A percentile compares a stretch with the other conserved stretches of the same genome.
phyloP scores from a whole-genome alignment of 2,888 invertebrate species.

The Caenorhabditis panamensis region DNA sequence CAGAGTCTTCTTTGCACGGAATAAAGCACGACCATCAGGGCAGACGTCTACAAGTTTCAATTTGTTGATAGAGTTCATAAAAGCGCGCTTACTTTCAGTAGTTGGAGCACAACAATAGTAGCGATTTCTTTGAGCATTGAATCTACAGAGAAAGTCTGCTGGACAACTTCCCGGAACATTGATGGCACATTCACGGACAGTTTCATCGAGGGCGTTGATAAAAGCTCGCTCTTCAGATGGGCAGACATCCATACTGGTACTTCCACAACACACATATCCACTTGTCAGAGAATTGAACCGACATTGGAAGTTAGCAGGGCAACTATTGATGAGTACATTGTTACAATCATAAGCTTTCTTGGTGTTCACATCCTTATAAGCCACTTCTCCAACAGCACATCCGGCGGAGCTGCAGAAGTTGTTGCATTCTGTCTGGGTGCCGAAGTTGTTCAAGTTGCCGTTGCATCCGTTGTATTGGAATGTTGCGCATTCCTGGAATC shows the following conservation, averaged over 20 bases:
- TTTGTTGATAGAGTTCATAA: too few species aligned
- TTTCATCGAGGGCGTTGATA: conserved; percentile 73
- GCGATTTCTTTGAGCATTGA: conserved; percentile 72
- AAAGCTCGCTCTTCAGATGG: conserved; percentile 70
- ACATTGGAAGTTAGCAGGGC: conserved; percentile 78
- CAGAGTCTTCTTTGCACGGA: conserved; percentile 71
- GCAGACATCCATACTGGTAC: conserved; percentile 74
- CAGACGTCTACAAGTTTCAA: conserved; percentile 73
- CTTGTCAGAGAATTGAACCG: conserved; percentile 72
- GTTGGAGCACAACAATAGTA: conserved; percentile 79
- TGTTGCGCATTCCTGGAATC: conserved; percentile 60
- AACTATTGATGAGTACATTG: conserved; percentile 71
- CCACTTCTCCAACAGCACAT: conserved; percentile 76
- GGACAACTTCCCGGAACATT: conserved; percentile 79
- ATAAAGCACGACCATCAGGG: conserved; percentile 76
- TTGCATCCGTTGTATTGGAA: conserved; percentile 78
- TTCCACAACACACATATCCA: conserved; percentile 78
- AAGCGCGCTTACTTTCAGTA: conserved; percentile 71
- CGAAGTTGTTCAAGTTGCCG: conserved; percentile 76
- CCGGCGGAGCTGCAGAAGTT: conserved; percentile 79
- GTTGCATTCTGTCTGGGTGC: conserved; percentile 72
- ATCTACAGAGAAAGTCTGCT: conserved; percentile 76
- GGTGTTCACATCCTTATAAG: conserved; percentile 77
- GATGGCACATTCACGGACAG: conserved; percentile 76
- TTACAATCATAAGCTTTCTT: conserved; percentile 71